These are phyloP conservation scores for Lithophane socia DNA, from an alignment of 2,888 invertebrate genomes.

Conservation along the genomic window DNA sequence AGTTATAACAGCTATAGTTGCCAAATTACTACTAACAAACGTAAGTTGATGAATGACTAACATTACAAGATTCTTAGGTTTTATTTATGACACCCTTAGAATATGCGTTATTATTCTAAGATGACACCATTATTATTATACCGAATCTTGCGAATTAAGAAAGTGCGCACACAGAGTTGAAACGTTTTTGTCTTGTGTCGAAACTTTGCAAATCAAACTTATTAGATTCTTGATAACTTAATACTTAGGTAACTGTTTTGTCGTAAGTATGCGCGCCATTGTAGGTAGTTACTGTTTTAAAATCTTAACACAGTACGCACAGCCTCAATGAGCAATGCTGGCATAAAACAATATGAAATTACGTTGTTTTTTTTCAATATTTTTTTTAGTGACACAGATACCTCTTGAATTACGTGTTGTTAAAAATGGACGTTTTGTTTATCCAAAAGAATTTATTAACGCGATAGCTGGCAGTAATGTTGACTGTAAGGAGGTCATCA, in stretches of 20 bases:
- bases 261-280: background rate
- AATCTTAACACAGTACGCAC: background rate
- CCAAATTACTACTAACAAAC: constrained; percentile 51
- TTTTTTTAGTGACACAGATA: constrained; percentile 77
- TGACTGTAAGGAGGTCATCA: constrained; percentile 83
- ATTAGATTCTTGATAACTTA: no score
- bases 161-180: background rate
- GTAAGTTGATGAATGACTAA: constrained; percentile 39
- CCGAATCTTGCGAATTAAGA: background rate
- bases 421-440: constrained; percentile 72
- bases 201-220: background rate
- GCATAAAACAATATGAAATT: constrained; percentile 40
- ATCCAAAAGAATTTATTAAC: constrained; percentile 82
- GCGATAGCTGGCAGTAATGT: constrained; percentile 80
- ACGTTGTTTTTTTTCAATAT: constrained; percentile 25
- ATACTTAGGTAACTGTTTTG: background rate
- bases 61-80: background rate
- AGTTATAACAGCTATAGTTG: constrained; percentile 30
- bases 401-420: constrained; percentile 77
- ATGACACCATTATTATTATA: constrained; percentile 14
- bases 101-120: no score
- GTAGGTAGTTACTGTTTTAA: no score
- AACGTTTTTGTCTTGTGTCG: background rate
- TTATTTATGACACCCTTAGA: no score
- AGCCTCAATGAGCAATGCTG: constrained; percentile 13